Evolutionary conservation across 92 coral and sea anemone genomes (phyloP), one percentile per base, ranked within the genome.

Genomic region (Pocillopora grandis): DNA sequence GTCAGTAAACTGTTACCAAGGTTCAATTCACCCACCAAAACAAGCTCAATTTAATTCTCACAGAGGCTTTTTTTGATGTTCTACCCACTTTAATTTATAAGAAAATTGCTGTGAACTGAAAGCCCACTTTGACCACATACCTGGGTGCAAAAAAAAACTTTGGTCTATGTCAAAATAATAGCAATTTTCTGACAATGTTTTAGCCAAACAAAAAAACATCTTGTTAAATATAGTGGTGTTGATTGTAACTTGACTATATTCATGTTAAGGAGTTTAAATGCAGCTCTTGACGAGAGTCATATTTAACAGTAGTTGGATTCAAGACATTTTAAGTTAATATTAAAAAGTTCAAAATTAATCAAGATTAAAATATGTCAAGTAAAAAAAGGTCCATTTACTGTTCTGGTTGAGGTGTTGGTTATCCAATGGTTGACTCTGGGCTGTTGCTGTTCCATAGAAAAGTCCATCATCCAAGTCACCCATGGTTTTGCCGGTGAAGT

Each of bases 401-500:
- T 93, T 92, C 62, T 91, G 92, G 62, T 84, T 90, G 69, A 93
- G 95, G 16, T 86, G 97, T 23, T 91, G 97, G 19, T 84, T 89
- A 84, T 93, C 95, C 83, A 76, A 72, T 1, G 91, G 93, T 57
- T 89, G 98, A 70, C 82, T 93, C 75, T 93, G 97, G 12, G 87
- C 94, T 42, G 98, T 91, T 2, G 95, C 95, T 31, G 98, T 86
- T 74, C 98, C 90, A 76, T 89, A 93, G 89, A 93, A 93, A 87
- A 93, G 94, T 12, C 98, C 98, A 31, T 93, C 98, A 59, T 93
- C 98, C 91, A 93, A 75, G 66, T 93, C 98, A 71, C 85, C 87
- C 75, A 93, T 73, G 36, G 85, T 78, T 80, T 93, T 93, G 86
- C 85, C 66, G 23, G 89, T 66, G 86, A 83, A 93, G 80, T 93